Conservation (phyloP, 2,888 invertebrate species). For the Cylindroiulus punctatus region DNA sequence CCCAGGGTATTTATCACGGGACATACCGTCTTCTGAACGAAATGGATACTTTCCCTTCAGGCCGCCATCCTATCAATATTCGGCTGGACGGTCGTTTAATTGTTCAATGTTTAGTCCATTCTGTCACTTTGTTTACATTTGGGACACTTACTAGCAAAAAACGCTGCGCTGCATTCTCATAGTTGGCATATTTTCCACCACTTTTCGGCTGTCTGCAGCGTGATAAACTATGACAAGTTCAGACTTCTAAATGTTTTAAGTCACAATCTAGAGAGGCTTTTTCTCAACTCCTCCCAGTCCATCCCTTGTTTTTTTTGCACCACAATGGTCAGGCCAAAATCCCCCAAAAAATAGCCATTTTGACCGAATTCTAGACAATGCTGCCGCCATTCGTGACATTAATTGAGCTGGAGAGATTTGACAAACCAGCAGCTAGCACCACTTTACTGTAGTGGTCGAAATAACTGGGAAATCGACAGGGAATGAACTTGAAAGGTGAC, state of each 20-base stretch:
- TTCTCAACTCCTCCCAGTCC: neutral
- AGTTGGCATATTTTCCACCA: slow-evolving; percentile 46
- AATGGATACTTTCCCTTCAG: slow-evolving; percentile 4
- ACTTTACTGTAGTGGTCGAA: slow-evolving; percentile 17
- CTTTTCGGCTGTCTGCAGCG: slow-evolving; percentile 46
- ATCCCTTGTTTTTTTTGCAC: slow-evolving; percentile 14
- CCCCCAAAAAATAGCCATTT: neutral
- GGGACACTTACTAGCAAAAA: slow-evolving; percentile 45
- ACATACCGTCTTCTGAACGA: slow-evolving; percentile 25
- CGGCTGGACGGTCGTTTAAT: slow-evolving; percentile 48
- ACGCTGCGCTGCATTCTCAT: slow-evolving; percentile 42
- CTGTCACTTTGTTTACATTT: slow-evolving; percentile 51
- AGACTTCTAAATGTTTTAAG: slow-evolving; percentile 37
- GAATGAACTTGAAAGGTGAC: neutral
- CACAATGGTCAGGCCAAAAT: neutral
- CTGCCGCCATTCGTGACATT: slow-evolving; percentile 15
- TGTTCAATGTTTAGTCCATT: slow-evolving; percentile 52
- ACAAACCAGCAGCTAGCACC: slow-evolving; percentile 15
- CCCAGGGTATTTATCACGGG: slow-evolving; percentile 37
- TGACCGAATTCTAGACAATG: slow-evolving; percentile 11
- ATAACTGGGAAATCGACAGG: neutral
- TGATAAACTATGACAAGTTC: slow-evolving; percentile 42
- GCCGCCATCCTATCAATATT: slow-evolving; percentile 46
- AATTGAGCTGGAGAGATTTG: neutral
- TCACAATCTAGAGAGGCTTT: slow-evolving; percentile 23